Conservation (phyloP, 2,888 invertebrate species). For the Doris montereyensis region DNA sequence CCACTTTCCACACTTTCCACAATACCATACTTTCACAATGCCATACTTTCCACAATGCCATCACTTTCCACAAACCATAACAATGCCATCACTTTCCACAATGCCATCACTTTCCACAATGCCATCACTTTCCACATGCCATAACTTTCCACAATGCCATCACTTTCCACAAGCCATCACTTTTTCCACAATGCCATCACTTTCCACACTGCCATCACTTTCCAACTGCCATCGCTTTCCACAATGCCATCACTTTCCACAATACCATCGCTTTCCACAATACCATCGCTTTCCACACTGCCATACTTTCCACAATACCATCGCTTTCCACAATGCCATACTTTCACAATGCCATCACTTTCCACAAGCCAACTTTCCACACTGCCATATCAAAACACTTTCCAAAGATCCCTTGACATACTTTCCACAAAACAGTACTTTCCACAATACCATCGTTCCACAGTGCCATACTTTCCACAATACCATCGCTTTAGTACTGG, state of each 20-base stretch:
- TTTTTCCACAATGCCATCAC: not conserved
- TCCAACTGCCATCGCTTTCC: not conserved
- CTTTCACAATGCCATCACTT: not conserved
- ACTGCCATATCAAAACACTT: not conserved
- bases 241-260: not conserved
- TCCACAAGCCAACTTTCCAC: not conserved
- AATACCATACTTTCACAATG: not conserved
- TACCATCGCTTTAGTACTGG: too few relatives aligned
- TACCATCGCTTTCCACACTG: not conserved
- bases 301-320: not conserved
- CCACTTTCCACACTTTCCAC: not conserved
- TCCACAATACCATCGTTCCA: not conserved
- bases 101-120: too few relatives aligned
- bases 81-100: too few relatives aligned
- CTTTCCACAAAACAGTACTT: not conserved
- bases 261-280: not conserved
- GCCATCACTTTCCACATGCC: too few relatives aligned
- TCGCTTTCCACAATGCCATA: not conserved
- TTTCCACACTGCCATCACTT: not conserved
- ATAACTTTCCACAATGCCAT: too few relatives aligned
- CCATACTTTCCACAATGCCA: not conserved
- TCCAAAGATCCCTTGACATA: not conserved
- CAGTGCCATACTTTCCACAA: too few relatives aligned
- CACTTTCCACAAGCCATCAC: too few relatives aligned
- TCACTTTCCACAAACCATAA: not conserved